Evolutionary conservation across 2,797 vertebrate genomes (phyloP), one percentile per base, ranked within the genome.

Genomic region (Xerus rutilus): DNA sequence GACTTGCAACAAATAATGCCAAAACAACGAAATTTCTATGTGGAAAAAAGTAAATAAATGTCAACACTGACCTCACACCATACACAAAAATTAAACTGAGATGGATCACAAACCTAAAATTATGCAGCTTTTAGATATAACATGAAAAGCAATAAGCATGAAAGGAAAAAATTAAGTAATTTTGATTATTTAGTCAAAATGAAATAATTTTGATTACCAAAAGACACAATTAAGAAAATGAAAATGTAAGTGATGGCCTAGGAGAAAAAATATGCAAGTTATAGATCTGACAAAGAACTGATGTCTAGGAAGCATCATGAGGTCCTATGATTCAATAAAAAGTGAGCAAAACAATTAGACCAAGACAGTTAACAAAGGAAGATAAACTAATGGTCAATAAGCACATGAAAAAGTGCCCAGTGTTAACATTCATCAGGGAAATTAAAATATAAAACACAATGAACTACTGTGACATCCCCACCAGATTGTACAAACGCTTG

Each of bases 21-120:
- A 69, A 93, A 82, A 79, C 28, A 77, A 77, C 32, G 82, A 87
- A 43, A 32, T 73, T 65, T 62, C 25, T 72, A 17, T 17, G 45
- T 9, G 43, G 21, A 17, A 95, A 95, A 93, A 95, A 93, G 32
- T 45, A 89, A 76, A 64, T 20, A 64, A 96, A 70, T 86, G 23
- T 86, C 13, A n/a, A 64, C 9, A 21, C 45, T 43, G 73, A 86
- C 7, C 35, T 85, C 35, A 67, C 0, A 79, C 57, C 32, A 79
- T 32, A 74, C 1, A 69, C 62, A 92, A 85, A 89, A 85, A 86
- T 73, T 57, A 85, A 89, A 57, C 76, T 70, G 23, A 64, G 32
- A 77, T 54, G 67, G 45, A 81, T 86, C 39, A 70, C 5, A 86
- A 49, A 81, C 52, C 54, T 81, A 86, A 82, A 86, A 93, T 20